Evolutionary conservation across 2,888 invertebrate species (phyloP), one percentile per base, ranked within the genome.

Genomic region (Hartigia nigra): DNA sequence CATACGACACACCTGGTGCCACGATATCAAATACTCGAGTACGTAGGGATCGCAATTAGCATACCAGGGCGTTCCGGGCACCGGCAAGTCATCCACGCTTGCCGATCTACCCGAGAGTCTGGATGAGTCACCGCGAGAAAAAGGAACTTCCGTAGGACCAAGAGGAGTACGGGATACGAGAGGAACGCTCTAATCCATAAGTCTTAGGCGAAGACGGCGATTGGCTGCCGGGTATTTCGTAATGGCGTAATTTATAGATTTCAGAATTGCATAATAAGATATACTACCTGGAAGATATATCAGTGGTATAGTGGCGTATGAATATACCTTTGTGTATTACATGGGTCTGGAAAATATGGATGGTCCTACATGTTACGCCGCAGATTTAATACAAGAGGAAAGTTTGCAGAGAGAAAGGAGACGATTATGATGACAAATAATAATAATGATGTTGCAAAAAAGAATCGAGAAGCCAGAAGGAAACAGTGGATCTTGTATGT

Each of bases 41-140:
- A 55, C 55, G 55, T 55, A 55, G 55, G 55, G 55, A 55, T 55
- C 80, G 86, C 86, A 88, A 88, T 88, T 88, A 88, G 87, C 88
- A 88, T 88, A 88, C 88, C 88, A 86, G 87, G 82, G 84, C 86
- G 87, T 88, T 88, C 88, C 84, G 79, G 84, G 87, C 88, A 88
- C 83, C 83, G 80, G 75, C 69, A 78, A 79, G 80, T 78, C 77
- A 80, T 76, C 74, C 77, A 72, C 80, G 75, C 74, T 75, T 76
- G 80, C 78, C 31, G 69, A 39, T 75, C n/a, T 72, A 72, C 31
- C 31, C 31, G 3, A 34, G 3, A 34, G 31, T 23, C 32, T 12
- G 31, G 72, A 34, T 72, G 72, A 72, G 23, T 72, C 72, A 34
- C 32, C 31, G 32, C 55, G 55, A 23, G 55, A 55, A 55, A 55